Evolutionary conservation across 2,888 invertebrate genomes (phyloP).

Genomic region (Sinotaia quadrata): DNA sequence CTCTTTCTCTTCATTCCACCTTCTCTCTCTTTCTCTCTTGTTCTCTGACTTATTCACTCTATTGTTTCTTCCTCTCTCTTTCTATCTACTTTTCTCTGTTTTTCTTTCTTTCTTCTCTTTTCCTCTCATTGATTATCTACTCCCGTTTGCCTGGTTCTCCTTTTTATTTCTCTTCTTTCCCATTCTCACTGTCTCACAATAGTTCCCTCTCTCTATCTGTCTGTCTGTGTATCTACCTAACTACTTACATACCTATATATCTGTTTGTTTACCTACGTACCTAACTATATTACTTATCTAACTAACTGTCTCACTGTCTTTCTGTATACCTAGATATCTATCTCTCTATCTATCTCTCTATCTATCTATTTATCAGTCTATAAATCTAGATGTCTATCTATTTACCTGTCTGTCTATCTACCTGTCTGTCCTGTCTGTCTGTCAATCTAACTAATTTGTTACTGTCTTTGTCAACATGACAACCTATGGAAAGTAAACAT

Average conservation of each 20-base stretch:
- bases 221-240: conserved; percentile 6
- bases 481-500: too few species aligned
- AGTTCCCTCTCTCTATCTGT: not conserved
- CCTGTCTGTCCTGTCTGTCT: too few species aligned
- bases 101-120: conserved; percentile 9
- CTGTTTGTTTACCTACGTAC: too few species aligned
- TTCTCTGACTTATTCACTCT: conserved; percentile 12
- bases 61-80: not conserved
- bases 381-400: not conserved
- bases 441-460: too few species aligned
- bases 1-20: too few species aligned
- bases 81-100: not conserved
- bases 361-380: not conserved
- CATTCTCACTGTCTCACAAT: not conserved
- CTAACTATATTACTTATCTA: too few species aligned
- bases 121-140: not conserved
- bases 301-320: not conserved
- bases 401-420: not conserved
- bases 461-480: too few species aligned
- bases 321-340: not conserved
- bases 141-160: not conserved
- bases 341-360: not conserved
- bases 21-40: conserved; percentile 9
- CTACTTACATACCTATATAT: too few species aligned
- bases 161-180: not conserved